Percentiles rank a stretch among this genome's conserved stretches.
Evolutionary conservation across 2,113 vertebrate genomes (phyloP).

Genomic region (Spea bombifrons): DNA sequence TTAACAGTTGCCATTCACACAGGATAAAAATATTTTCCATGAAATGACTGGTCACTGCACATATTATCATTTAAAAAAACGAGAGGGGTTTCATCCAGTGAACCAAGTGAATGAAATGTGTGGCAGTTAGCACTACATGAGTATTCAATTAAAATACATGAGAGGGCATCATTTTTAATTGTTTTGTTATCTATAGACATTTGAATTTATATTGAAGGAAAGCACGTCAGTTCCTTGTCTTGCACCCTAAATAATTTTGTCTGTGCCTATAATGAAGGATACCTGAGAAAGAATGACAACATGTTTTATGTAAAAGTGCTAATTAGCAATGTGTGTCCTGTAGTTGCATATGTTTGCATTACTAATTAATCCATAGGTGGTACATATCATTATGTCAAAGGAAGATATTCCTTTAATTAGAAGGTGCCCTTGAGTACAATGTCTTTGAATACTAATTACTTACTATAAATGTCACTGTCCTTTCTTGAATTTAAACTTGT

Average conservation of each 20-base stretch:
- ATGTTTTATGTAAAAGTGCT: slow-evolving; percentile 29
- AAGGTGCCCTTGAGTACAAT: slow-evolving; percentile 42
- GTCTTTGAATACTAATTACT: slow-evolving; percentile 39
- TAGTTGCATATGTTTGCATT: slow-evolving; percentile 44
- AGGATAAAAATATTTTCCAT: too few species aligned
- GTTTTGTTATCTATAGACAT: background rate
- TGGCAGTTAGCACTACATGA: too few species aligned
- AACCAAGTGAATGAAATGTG: too few species aligned
- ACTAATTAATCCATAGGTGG: slow-evolving; percentile 46
- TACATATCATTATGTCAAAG: slow-evolving; percentile 41
- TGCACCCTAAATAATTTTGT: background rate
- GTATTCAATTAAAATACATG: too few species aligned
- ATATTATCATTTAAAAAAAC: too few species aligned
- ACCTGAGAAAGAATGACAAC: slow-evolving; percentile 19
- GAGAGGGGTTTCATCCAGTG: too few species aligned
- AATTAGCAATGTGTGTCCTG: slow-evolving; percentile 43
- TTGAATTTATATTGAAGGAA: background rate
- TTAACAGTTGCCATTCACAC: too few species aligned
- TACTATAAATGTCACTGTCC: slow-evolving; percentile 26
- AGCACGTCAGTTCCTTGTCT: background rate
- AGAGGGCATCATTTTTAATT: background rate
- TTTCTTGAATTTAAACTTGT: slow-evolving; percentile 26
- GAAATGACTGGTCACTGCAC: too few species aligned
- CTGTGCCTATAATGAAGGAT: background rate
- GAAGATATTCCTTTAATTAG: slow-evolving; percentile 40